Base-by-base conservation (phyloP, 2,888 invertebrate species). In the Leucozona laternaria region DNA sequence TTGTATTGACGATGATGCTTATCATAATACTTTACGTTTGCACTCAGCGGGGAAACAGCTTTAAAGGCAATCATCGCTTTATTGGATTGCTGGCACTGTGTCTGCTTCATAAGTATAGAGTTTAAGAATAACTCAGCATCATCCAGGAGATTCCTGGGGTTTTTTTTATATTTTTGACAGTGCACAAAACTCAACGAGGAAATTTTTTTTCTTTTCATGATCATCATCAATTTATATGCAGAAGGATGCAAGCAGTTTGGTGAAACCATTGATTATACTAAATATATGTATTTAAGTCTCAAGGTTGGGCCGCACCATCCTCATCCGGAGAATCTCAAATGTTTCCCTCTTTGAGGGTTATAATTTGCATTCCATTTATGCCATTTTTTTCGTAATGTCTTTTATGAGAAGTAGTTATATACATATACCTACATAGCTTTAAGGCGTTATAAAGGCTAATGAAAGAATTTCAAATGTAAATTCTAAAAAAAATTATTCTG, bases 1-100 rank as follows among this genome's bases (percentile, higher is more conserved):
- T 80, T 80, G 76, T 68, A 80, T 85, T 80, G 84, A 80, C 72
- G 80, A 80, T 80, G 80, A 80, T 80, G 71, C 80, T 80, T 85
- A 85, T 85, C 76, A 68, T 76, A 37, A 64, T 84, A 68, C 53
- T 78, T 62, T 55, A 70, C 75, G 66, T 82, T 62, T 55, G 75
- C 79, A 71, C 66, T 53, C 53, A 53, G 68, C 53, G 20, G 66
- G 66, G 72, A 50, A 70, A 53, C 53, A 66, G 50, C 58, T 85
- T 60, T 60, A 77, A 60, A 53, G 64, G 66, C 76, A 85, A 85
- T 84, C 80, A 80, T 53, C 50, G 53, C 55, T 76, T 79, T 76
- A 79, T 84, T 79, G 64, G 75, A 71, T 79, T 64, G 75, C 53
- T 55, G 55, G 62, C 68, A 78, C 68, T 60, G 60, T 70, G 70